Evolutionary conservation across 1,140 invertebrate genomes (phyloP).

Genomic region (Calliopsis andreniformis): DNA sequence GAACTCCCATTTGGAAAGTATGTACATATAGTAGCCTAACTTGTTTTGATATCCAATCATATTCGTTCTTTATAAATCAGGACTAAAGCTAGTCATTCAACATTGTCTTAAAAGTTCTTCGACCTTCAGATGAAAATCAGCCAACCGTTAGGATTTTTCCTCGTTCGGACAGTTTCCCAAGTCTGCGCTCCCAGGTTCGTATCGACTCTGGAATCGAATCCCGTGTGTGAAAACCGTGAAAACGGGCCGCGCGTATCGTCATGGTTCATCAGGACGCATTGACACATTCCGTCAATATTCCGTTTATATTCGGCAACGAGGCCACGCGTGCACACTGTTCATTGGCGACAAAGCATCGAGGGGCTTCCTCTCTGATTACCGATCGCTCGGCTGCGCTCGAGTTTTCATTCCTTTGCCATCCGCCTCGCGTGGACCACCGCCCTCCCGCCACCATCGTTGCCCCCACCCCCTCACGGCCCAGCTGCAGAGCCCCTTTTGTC

Average conservation of each 20-base stretch:
- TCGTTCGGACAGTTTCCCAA: too few relatives aligned
- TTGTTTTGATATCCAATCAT: too few relatives aligned
- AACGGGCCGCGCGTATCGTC: slow-evolving; percentile 27
- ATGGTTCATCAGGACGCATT: slow-evolving; percentile 44
- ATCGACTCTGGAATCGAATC: slow-evolving; percentile 6
- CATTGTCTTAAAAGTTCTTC: too few relatives aligned
- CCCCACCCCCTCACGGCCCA: too few relatives aligned
- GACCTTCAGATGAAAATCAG: too few relatives aligned
- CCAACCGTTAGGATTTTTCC: too few relatives aligned
- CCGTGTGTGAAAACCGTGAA: slow-evolving; percentile 29
- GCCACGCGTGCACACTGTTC: background rate
- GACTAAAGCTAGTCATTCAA: too few relatives aligned
- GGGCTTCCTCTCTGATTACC: slow-evolving; percentile 14
- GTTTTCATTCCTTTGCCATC: slow-evolving; percentile 8
- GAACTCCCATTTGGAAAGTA: too few relatives aligned
- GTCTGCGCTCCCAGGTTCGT: slow-evolving; percentile 2
- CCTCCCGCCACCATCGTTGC: too few relatives aligned
- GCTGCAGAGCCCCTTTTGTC: background rate
- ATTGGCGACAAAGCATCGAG: slow-evolving; percentile 11
- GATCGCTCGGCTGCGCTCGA: slow-evolving; percentile 20
- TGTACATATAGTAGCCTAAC: too few relatives aligned
- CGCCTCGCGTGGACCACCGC: background rate
- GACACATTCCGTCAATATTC: slow-evolving; percentile 36
- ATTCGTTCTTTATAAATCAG: too few relatives aligned
- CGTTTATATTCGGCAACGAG: slow-evolving; percentile 26